These are phyloP conservation scores for Crematogaster levior DNA, from an alignment of 2,888 invertebrate species.

Conservation along the genomic window DNA sequence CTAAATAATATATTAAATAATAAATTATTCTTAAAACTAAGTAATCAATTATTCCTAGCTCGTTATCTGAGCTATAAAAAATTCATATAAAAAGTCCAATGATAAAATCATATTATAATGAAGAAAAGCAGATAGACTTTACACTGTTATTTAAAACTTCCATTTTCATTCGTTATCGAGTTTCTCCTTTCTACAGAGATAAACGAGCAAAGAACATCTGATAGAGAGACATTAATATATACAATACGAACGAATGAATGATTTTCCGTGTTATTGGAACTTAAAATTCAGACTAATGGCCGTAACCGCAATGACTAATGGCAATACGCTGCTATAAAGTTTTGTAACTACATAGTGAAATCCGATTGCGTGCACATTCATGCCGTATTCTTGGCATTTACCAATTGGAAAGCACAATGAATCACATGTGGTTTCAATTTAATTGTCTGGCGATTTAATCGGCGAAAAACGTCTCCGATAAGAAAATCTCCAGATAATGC, in stretches of 20 bases:
- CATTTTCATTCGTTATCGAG: slow-evolving; percentile 11
- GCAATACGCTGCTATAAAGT: slow-evolving; percentile 27
- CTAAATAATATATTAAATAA: too few species aligned
- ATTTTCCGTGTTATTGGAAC: slow-evolving; percentile 25
- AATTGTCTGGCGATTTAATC: slow-evolving; percentile 65
- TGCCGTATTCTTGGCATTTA: slow-evolving; percentile 35
- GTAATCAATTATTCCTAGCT: background rate
- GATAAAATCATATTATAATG: too few species aligned
- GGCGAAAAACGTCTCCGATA: slow-evolving; percentile 25
- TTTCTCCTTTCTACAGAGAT: background rate
- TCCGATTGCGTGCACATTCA: slow-evolving; percentile 39
- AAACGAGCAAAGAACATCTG: background rate
- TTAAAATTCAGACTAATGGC: slow-evolving; percentile 49
- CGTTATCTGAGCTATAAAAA: background rate
- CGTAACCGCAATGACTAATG: slow-evolving; percentile 46
- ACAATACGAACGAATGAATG: slow-evolving; percentile 28
- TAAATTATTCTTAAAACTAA: too few species aligned
- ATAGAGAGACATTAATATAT: slow-evolving; percentile 4
- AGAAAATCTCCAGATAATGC: slow-evolving; percentile 45
- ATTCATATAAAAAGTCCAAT: too few species aligned
- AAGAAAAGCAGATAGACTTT: background rate
- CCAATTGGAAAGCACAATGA: slow-evolving; percentile 59
- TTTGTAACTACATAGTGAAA: slow-evolving; percentile 36
- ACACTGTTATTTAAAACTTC: background rate
- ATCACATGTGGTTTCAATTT: slow-evolving; percentile 67